Conservation (phyloP, 1,140 invertebrate species). For the Thaumatotibia leucotreta region DNA sequence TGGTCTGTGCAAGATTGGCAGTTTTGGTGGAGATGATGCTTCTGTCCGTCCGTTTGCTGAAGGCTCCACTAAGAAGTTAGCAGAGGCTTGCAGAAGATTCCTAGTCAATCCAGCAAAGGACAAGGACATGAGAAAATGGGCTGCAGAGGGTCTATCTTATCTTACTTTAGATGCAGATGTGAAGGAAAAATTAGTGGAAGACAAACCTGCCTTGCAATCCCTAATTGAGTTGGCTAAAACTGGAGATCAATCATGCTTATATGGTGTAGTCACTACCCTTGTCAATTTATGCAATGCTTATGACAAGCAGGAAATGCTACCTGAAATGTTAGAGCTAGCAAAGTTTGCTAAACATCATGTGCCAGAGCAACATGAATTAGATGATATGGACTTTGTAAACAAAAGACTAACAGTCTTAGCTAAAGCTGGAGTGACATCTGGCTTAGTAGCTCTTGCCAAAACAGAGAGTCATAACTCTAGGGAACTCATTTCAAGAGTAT, state of each 20-base stretch:
- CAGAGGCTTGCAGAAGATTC: slow-evolving; percentile 95
- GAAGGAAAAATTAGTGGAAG: slow-evolving; percentile 96
- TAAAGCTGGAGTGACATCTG: slow-evolving; percentile 91
- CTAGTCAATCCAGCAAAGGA: slow-evolving; percentile 91
- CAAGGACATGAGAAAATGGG: slow-evolving; percentile 94
- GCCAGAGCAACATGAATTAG: slow-evolving; percentile 96
- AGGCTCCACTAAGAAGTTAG: slow-evolving; percentile 94
- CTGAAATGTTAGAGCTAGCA: slow-evolving; percentile 97
- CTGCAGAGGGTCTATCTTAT: slow-evolving; percentile 98
- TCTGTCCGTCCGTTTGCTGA: slow-evolving; percentile 96
- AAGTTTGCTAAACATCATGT: slow-evolving; percentile 99
- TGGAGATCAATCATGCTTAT: slow-evolving; percentile 91
- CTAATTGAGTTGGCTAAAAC: slow-evolving; percentile 92
- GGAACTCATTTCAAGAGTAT: slow-evolving; percentile 93
- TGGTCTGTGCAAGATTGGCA: slow-evolving; percentile 97
- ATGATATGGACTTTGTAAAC: slow-evolving; percentile 94
- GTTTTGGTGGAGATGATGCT: slow-evolving; percentile 97
- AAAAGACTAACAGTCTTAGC: slow-evolving; percentile 88
- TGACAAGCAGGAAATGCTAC: slow-evolving; percentile 97
- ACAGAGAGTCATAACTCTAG: slow-evolving; percentile 95
- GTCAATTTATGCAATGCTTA: slow-evolving; percentile 99
- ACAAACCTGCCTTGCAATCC: slow-evolving; percentile 87
- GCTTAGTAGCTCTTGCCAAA: slow-evolving; percentile 92
- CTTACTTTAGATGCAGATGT: slow-evolving; percentile 98
- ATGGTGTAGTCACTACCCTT: slow-evolving; percentile 95